phyloP scores from a whole-genome alignment of 2,888 invertebrate genomes.

The Hedya salicella region DNA sequence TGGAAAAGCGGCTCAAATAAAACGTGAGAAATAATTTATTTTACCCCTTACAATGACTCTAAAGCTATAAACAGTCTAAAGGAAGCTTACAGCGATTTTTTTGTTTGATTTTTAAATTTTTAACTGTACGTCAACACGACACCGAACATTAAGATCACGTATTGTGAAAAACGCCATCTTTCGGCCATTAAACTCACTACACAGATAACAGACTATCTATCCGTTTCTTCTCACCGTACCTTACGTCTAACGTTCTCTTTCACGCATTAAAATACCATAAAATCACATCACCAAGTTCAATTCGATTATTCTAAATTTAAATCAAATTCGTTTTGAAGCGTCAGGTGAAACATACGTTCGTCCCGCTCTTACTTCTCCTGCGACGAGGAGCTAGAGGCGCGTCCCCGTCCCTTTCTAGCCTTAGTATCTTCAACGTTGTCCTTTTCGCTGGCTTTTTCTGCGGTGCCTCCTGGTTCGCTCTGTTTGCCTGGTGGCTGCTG shows the following conservation, averaged over 20 bases:
- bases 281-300: slow-evolving; percentile 39
- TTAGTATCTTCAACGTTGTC: slow-evolving; percentile 68
- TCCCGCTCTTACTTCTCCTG: slow-evolving; percentile 69
- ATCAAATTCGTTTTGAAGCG: slow-evolving; percentile 39
- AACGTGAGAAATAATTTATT: slow-evolving; percentile 42
- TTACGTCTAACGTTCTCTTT: slow-evolving; percentile 39
- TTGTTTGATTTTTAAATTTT: slow-evolving; percentile 44
- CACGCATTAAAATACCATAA: slow-evolving; percentile 36
- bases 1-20: slow-evolving; percentile 56
- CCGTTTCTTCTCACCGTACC: slow-evolving; percentile 22
- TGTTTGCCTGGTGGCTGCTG: slow-evolving; percentile 56
- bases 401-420: slow-evolving; percentile 69
- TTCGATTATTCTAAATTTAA: slow-evolving; percentile 35
- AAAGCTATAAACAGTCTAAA: slow-evolving; percentile 69
- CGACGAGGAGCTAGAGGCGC: slow-evolving; percentile 77
- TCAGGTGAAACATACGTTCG: slow-evolving; percentile 11
- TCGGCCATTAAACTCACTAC: slow-evolving; percentile 45
- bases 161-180: slow-evolving; percentile 28
- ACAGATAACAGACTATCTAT: slow-evolving; percentile 47
- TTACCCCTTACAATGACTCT: slow-evolving; percentile 49
- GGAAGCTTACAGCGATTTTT: slow-evolving; percentile 59
- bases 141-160: slow-evolving; percentile 40
- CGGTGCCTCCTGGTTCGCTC: slow-evolving; percentile 52
- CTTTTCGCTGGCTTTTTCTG: slow-evolving; percentile 56
- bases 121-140: slow-evolving; percentile 44